phyloP scores from a whole-genome alignment of 2,113 vertebrate species.

The Tonatia bakeri region DNA sequence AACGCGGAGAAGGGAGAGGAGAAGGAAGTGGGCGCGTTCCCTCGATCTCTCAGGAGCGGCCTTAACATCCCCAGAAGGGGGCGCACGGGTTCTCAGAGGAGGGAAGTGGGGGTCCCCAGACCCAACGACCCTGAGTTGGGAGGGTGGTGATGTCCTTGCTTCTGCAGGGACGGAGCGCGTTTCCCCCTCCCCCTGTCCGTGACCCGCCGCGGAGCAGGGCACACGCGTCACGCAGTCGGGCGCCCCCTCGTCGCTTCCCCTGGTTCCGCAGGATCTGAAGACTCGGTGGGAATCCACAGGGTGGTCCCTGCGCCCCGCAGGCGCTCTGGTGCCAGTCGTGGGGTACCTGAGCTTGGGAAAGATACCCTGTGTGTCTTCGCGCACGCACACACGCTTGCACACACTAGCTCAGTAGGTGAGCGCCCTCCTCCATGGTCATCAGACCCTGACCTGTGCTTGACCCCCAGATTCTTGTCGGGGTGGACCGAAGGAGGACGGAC shows the following conservation, averaged over 20 bases:
- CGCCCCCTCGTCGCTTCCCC: conserved; percentile 13
- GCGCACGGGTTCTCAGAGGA: neutral
- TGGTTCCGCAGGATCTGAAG: conserved; percentile 31
- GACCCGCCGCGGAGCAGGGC: neutral
- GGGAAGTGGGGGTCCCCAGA: neutral
- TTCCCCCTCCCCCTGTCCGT: neutral
- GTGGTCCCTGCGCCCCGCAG: neutral
- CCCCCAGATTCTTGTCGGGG: neutral
- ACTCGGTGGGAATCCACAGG: neutral
- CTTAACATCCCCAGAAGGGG: neutral
- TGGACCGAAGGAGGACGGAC: neutral
- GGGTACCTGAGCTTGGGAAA: neutral
- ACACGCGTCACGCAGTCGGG: conserved; percentile 26
- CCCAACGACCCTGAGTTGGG: neutral
- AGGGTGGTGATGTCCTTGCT: conserved; percentile 9
- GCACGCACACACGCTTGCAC: neutral
- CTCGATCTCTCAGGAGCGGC: neutral
- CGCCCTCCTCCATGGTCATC: neutral
- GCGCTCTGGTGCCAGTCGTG: neutral
- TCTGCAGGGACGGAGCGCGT: neutral
- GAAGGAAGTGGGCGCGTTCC: neutral
- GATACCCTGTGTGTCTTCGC: neutral
- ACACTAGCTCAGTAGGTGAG: neutral
- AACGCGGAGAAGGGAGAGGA: neutral
- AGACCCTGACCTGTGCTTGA: neutral